Conservation (phyloP, 2,888 invertebrate genomes). For the Hydraecia micacea region DNA sequence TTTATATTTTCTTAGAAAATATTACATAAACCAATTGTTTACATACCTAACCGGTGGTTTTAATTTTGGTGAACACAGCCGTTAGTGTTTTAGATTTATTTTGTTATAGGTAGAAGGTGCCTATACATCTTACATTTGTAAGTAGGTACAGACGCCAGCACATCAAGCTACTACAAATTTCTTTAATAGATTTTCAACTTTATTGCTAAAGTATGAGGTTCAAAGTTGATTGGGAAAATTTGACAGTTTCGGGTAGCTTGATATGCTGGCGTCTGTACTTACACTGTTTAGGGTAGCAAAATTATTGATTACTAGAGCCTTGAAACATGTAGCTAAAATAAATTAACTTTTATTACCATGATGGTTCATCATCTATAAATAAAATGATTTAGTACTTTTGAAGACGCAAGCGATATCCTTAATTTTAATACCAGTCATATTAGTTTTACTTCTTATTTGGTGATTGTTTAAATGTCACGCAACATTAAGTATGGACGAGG, state of each 20-base stretch:
- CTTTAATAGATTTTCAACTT: no score
- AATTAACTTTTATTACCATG: neutral
- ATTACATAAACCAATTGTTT: neutral
- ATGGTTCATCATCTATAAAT: slow-evolving; percentile 31
- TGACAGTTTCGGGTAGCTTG: no score
- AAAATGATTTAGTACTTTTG: neutral
- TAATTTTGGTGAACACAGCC: no score
- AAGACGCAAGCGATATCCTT: slow-evolving; percentile 6
- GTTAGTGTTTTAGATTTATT: neutral
- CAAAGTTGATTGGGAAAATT: no score
- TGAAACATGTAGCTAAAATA: neutral
- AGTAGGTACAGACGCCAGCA: no score
- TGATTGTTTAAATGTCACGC: slow-evolving; percentile 53
- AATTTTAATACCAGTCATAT: slow-evolving; percentile 38
- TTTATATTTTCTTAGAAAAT: neutral
- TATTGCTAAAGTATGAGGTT: no score
- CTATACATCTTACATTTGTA: neutral
- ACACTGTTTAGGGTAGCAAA: neutral
- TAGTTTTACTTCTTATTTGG: slow-evolving; percentile 27
- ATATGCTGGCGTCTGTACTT: no score
- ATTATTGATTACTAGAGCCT: neutral
- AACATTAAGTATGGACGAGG: slow-evolving; percentile 22
- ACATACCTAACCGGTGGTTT: neutral
- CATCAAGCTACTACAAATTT: no score
- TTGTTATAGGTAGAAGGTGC: neutral